Evolutionary conservation across 2,113 vertebrate genomes (phyloP), one percentile per base, ranked within the genome.

Genomic region (Lates calcarifer): DNA sequence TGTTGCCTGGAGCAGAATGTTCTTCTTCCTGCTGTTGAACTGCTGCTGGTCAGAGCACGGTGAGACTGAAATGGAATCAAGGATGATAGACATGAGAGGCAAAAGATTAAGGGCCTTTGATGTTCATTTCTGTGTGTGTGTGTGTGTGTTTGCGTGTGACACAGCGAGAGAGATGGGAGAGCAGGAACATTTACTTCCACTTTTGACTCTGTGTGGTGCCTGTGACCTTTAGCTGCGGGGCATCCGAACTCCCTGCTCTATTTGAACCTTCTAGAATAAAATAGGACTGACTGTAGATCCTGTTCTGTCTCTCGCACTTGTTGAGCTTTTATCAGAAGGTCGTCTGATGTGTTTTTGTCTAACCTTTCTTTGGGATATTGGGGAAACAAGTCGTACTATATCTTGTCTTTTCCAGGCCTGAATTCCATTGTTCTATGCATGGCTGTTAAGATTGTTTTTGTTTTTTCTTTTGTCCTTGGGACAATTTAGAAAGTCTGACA

Each of bases 171-270:
- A 35, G 60, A 64, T 26, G 29, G 43, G 18, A 37, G 26, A 77
- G 84, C 77, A 45, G 81, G 31, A 77, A 70, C 68, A 64, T 79
- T 74, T 76, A 76, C 64, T n/a, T 63, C 10, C 45, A 24, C 51
- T 70, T 84, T 79, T 57, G 73, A 80, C 79, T 88, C 77, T 11
- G 68, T 60, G 64, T 90, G 90, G 62, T 69, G 88, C 60, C 56
- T 18, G 57, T 87, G 87, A 86, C 86, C 86, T 93, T 93, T 91
- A 70, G 70, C 82, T 75, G 55, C 60, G 57, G 77, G 56, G 67
- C 68, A 63, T 87, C 87, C 85, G 80, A 89, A 88, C 86, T 57
- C 51, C 35, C 22, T 11, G 1, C 47, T 78, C 29, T 14, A 11
- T 77, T 83, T 86, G 78, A 86, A 65, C 81, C 41, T 47, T 74